Evolutionary conservation across 2,797 vertebrate species (phyloP).

Genomic region (Sebastes variabilis): DNA sequence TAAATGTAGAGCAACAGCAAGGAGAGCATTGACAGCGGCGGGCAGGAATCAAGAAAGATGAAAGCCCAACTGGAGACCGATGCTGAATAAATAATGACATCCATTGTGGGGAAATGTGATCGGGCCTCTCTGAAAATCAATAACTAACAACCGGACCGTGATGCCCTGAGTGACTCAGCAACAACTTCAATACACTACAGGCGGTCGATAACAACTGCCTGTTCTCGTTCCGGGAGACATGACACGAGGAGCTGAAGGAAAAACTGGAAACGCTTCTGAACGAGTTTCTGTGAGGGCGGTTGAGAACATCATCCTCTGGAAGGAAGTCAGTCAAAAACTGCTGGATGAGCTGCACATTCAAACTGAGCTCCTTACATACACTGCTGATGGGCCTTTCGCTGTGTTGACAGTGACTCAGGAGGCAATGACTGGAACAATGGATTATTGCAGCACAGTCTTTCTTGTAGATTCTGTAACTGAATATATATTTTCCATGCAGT

Average conservation of each 20-base stretch:
- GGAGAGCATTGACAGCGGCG: constrained; percentile 39
- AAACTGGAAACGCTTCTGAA: constrained; percentile 44
- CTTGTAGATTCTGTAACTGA: constrained; percentile 26
- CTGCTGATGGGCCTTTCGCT: constrained; percentile 17
- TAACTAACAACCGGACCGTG: constrained; percentile 75
- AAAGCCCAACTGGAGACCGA: constrained; percentile 66
- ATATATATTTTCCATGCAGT: constrained; percentile 26
- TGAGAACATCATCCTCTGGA: constrained; percentile 32
- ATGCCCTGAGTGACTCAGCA: constrained; percentile 78
- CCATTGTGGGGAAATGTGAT: constrained; percentile 78
- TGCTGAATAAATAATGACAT: constrained; percentile 81
- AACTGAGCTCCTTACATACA: constrained; percentile 35
- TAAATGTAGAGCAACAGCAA: constrained; percentile 57
- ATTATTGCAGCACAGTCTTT: constrained; percentile 29
- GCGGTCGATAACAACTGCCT: constrained; percentile 63
- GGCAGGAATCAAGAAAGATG: constrained; percentile 64
- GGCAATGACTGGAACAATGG: constrained; percentile 35
- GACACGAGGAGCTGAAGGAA: constrained; percentile 44
- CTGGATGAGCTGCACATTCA: constrained; percentile 34
- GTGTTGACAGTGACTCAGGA: constrained; percentile 42
- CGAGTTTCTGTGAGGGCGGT: constrained; percentile 24
- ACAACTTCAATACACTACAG: constrained; percentile 68
- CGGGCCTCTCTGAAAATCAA: constrained; percentile 77
- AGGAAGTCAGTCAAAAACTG: constrained; percentile 42
- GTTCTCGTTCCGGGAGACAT: constrained; percentile 55